Evolutionary conservation across 2,113 vertebrate species (phyloP).

Genomic region (Geococcyx californianus): DNA sequence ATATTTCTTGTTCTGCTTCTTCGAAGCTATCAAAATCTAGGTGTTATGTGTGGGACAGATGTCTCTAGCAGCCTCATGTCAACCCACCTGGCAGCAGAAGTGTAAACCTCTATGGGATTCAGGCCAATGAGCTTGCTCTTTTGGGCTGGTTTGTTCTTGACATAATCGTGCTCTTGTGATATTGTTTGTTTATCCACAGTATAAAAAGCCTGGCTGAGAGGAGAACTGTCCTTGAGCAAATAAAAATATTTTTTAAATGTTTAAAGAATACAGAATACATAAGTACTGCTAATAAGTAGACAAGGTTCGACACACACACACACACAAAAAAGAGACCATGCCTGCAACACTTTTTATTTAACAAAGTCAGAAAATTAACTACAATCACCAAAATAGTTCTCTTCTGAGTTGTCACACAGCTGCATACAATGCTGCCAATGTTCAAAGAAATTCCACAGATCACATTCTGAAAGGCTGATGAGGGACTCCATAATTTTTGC

Average conservation of each 20-base stretch:
- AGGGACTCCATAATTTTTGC: no score
- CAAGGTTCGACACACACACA: no score
- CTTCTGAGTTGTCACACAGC: no score
- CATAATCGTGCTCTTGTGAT: background rate
- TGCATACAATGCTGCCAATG: no score
- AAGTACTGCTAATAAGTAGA: background rate
- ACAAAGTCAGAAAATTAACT: no score
- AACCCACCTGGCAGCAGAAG: background rate
- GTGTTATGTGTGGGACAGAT: background rate
- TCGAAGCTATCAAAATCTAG: background rate
- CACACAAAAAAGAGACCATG: no score
- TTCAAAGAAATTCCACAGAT: no score
- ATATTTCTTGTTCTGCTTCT: background rate
- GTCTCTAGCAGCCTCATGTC: background rate
- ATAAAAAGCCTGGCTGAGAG: background rate
- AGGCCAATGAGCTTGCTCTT: background rate
- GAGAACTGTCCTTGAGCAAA: background rate
- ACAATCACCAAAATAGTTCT: no score
- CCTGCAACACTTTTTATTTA: no score
- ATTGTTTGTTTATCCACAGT: background rate
- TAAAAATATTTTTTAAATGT: background rate
- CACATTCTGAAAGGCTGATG: no score
- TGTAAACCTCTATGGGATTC: background rate
- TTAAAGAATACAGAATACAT: background rate
- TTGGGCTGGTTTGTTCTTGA: background rate